Percentiles rank a stretch among this genome's conserved stretches.
phyloP scores from a whole-genome alignment of 2,113 vertebrate genomes.

The Kryptolebias marmoratus region DNA sequence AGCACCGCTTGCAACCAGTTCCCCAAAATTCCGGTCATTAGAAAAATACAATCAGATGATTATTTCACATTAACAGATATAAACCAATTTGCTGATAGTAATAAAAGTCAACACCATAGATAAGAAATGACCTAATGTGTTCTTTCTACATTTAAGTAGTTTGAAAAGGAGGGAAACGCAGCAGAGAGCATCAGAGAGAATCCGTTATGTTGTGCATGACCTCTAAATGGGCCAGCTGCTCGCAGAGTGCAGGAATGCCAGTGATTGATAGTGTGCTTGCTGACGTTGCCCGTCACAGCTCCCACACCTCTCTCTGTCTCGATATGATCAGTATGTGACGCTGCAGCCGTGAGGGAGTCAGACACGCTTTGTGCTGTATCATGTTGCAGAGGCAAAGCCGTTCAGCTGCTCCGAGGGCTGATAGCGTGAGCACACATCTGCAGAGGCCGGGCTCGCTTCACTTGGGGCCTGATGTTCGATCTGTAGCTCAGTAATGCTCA shows the following conservation, averaged over 20 bases:
- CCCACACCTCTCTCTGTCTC: conserved; percentile 47
- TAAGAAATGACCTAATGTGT: not conserved
- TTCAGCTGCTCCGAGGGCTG: conserved; percentile 46
- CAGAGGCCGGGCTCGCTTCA: conserved; percentile 52
- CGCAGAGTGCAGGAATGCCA: conserved; percentile 63
- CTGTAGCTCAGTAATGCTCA: conserved; percentile 13
- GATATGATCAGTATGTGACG: conserved; percentile 70
- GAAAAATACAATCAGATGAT: not conserved
- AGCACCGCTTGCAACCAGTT: not conserved
- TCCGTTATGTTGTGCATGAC: conserved; percentile 65
- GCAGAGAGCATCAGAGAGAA: conserved; percentile 42
- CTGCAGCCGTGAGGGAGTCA: conserved; percentile 56
- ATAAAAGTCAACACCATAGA: not conserved
- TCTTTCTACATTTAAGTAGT: conserved; percentile 16
- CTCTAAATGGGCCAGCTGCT: conserved; percentile 72
- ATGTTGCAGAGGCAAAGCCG: conserved; percentile 62
- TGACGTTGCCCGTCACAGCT: conserved; percentile 64
- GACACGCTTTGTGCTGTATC: conserved; percentile 67
- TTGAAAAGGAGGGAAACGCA: conserved; percentile 24
- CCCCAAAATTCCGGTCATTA: not conserved
- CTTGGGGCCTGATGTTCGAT: conserved; percentile 32
- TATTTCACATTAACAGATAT: not conserved
- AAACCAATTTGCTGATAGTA: not conserved
- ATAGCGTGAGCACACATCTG: conserved; percentile 54
- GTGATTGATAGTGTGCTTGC: conserved; percentile 68